These are phyloP conservation scores for Escarpia spicata DNA, from an alignment of 2,888 invertebrate genomes.

Conservation along the genomic window DNA sequence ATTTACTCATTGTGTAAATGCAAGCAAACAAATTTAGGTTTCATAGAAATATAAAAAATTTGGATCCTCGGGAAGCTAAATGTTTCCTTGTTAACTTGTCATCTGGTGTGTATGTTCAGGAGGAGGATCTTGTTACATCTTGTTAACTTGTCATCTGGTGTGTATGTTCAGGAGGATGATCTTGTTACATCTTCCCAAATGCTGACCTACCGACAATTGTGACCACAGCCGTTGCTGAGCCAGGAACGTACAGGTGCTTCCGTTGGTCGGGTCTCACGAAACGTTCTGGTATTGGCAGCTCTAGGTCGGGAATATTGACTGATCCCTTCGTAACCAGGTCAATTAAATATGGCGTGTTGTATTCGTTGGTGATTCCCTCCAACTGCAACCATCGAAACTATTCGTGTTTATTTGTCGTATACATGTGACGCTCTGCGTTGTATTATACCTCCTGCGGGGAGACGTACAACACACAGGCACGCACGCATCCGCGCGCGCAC, in stretches of 20 bases:
- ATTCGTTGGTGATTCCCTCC: slow-evolving; percentile 89
- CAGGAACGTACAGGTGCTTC: slow-evolving; percentile 90
- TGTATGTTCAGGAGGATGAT: too few relatives aligned
- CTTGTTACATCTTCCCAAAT: too few relatives aligned
- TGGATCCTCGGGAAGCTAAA: too few relatives aligned
- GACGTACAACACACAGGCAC: neutral
- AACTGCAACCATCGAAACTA: slow-evolving; percentile 44
- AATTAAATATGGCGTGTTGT: slow-evolving; percentile 89
- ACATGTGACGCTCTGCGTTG: neutral
- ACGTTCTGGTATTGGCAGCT: slow-evolving; percentile 92
- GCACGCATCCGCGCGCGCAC: too few relatives aligned
- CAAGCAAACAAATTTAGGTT: too few relatives aligned
- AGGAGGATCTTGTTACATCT: too few relatives aligned
- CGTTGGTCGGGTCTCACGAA: slow-evolving; percentile 89
- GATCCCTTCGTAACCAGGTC: slow-evolving; percentile 84
- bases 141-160: too few relatives aligned
- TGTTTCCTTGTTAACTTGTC: too few relatives aligned
- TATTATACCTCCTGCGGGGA: neutral
- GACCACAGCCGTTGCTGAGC: slow-evolving; percentile 80
- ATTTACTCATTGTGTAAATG: too few relatives aligned
- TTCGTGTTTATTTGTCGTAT: neutral
- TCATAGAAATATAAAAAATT: too few relatives aligned
- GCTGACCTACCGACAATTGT: slow-evolving; percentile 66
- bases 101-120: too few relatives aligned
- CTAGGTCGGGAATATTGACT: slow-evolving; percentile 92